Evolutionary conservation across 2,888 invertebrate genomes (phyloP).

Genomic region (Eupithecia tripunctaria): DNA sequence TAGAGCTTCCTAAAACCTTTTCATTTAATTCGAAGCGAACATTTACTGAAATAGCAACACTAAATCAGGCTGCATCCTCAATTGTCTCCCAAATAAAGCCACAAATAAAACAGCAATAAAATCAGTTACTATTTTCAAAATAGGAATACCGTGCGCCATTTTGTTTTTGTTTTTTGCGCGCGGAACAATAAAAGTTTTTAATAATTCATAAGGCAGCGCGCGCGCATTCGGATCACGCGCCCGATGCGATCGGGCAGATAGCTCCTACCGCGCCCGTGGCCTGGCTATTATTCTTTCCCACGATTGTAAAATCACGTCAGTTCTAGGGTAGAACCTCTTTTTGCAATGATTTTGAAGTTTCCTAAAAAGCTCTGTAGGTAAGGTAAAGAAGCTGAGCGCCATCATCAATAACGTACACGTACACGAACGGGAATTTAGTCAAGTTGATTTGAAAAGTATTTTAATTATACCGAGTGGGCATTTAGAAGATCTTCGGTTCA

Average conservation of each 20-base stretch:
- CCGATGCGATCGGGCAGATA: constrained; percentile 67
- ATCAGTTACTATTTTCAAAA: constrained; percentile 76
- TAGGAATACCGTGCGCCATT: constrained; percentile 68
- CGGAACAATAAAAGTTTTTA: constrained; percentile 78
- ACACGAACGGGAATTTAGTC: no score
- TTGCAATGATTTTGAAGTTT: constrained; percentile 7
- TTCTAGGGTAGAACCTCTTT: constrained; percentile 47
- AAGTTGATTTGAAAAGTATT: no score
- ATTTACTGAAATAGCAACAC: constrained; percentile 32
- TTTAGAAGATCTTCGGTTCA: no score
- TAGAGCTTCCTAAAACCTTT: background rate
- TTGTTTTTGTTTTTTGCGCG: constrained; percentile 70
- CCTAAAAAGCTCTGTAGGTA: background rate
- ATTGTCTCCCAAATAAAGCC: constrained; percentile 75
- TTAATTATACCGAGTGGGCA: no score
- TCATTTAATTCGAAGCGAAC: background rate
- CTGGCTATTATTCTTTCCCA: constrained; percentile 78
- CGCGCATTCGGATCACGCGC: constrained; percentile 75
- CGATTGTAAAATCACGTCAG: constrained; percentile 76
- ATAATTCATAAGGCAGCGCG: constrained; percentile 78
- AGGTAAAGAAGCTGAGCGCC: background rate
- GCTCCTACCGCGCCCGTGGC: constrained; percentile 50
- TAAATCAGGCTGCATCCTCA: constrained; percentile 52
- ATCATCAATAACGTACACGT: background rate
- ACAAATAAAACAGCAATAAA: constrained; percentile 74